These are phyloP conservation scores for Boleophthalmus pectinirostris DNA, from an alignment of 2,113 vertebrate genomes.

Conservation along the genomic window DNA sequence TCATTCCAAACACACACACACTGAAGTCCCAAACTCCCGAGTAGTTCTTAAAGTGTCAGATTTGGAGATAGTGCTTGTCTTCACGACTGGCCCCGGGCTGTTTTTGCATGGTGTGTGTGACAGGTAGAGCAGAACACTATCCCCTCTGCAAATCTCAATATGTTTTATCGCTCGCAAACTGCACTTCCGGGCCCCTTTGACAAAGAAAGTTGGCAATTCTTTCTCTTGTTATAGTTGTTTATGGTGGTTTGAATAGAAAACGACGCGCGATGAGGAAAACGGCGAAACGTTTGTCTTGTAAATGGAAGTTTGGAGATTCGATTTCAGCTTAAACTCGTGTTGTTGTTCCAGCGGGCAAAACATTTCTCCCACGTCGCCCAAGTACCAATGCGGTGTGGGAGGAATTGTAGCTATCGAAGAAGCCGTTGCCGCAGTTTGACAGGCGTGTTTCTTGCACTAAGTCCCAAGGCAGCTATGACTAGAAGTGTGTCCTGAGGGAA, in stretches of 20 bases:
- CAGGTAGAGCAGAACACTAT: constrained; percentile 35
- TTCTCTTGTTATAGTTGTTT: constrained; percentile 28
- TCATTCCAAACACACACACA: constrained; percentile 24
- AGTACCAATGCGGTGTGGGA: too few species aligned
- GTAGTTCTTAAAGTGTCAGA: constrained; percentile 50
- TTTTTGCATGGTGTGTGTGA: constrained; percentile 38
- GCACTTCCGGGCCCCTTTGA: constrained; percentile 28
- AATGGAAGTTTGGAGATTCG: too few species aligned
- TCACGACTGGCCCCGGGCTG: constrained; percentile 26
- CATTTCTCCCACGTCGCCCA: too few species aligned
- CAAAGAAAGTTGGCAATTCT: constrained; percentile 25
- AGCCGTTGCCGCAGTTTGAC: neutral
- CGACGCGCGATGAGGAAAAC: neutral
- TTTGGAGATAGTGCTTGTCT: constrained; percentile 40
- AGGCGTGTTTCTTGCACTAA: neutral
- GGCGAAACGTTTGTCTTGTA: neutral
- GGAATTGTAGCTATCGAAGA: too few species aligned
- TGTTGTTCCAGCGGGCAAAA: neutral
- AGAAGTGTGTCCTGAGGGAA: too few species aligned
- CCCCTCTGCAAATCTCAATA: constrained; percentile 26
- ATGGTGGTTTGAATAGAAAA: constrained; percentile 13
- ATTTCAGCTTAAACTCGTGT: neutral
- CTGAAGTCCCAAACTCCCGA: constrained; percentile 2
- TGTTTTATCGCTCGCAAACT: constrained; percentile 34
- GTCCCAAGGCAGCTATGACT: too few species aligned